Evolutionary conservation across 2,797 vertebrate genomes (phyloP).

Genomic region (Bovichtus variegatus): DNA sequence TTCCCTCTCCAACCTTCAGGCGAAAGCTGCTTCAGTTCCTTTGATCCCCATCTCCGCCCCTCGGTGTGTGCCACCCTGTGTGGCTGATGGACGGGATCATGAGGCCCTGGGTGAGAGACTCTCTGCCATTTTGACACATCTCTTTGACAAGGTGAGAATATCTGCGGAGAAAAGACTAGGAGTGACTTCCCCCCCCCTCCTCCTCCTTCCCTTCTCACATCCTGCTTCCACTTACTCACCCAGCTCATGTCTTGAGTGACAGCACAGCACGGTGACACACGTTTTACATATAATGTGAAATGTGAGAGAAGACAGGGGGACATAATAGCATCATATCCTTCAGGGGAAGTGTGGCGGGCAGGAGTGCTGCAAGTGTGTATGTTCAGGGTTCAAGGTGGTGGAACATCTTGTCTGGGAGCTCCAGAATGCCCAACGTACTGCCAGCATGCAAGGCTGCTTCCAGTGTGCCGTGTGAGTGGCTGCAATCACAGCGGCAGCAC

Average conservation of each 20-base stretch:
- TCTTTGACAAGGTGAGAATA: slow-evolving; percentile 78
- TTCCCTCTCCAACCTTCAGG: slow-evolving; percentile 47
- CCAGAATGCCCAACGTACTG: background rate
- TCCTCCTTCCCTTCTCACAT: background rate
- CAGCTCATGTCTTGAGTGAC: slow-evolving; percentile 49
- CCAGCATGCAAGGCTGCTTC: slow-evolving; percentile 31
- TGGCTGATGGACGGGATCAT: slow-evolving; percentile 65
- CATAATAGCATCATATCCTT: background rate
- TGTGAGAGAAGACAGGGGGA: slow-evolving; percentile 6
- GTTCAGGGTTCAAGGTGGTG: slow-evolving; percentile 23
- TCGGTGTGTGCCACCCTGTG: slow-evolving; percentile 15
- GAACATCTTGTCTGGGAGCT: slow-evolving; percentile 24
- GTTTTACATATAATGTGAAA: slow-evolving; percentile 43
- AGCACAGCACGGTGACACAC: slow-evolving; percentile 24
- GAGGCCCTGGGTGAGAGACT: slow-evolving; percentile 43
- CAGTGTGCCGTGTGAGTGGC: slow-evolving; percentile 34
- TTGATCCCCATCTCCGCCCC: slow-evolving; percentile 12
- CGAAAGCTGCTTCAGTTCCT: slow-evolving; percentile 34
- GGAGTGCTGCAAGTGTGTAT: background rate
- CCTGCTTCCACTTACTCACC: slow-evolving; percentile 32
- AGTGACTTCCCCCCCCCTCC: slow-evolving; percentile 12
- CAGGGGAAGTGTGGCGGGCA: background rate
- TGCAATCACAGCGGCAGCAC: slow-evolving; percentile 60
- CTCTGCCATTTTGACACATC: slow-evolving; percentile 60
- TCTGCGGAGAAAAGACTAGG: slow-evolving; percentile 39